Base-by-base conservation (phyloP, 2,113 vertebrate species). In the Orthonyx spaldingii region DNA sequence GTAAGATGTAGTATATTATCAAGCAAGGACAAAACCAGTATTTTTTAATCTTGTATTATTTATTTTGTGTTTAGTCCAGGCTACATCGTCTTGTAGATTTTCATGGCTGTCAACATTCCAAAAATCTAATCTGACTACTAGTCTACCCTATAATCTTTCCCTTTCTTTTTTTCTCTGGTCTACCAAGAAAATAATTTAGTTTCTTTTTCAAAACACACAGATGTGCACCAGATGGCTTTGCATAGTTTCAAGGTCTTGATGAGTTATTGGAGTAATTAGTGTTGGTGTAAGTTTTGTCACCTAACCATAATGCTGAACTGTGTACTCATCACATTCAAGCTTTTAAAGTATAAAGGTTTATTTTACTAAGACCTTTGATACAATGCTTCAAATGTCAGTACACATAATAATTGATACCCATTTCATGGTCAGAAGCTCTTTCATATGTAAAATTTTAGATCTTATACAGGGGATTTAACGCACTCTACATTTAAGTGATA, bases 221-320 rank as follows among this genome's bases (percentile, higher is more conserved):
- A 89, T 95, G 92, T 71, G 70, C 86, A 92, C 72, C 94, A 97
- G 92, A 96, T 96, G 96, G 90, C 80, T 94, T 81, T 66, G 64
- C 44, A 60, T 95, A 91, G 65, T 96, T 95, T 95, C 79, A 95
- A 84, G 64, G 75, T 90, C 94, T 66, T 90, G 44, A 87, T 94
- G 92, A 95, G 52, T 94, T 96, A 89, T 17, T 93, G 53, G 32
- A 90, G 57, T 96, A 95, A 96, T 95, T 96, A 91, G 56, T 68
- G 13, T 94, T 92, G 76, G 71, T 92, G 53, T 89, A 68, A 84
- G 79, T 64, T 93, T 89, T 94, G 56, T 80, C 56, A 68, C 61
- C 57, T 87, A 79, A 33, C 60, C 60, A 8, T 94, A 75, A 56
- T 84, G 79, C 60, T 90, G 59, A 70, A 59, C 28, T 42, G 28